Base-by-base conservation (phyloP, 2,797 vertebrate genomes). In the Geotrypetes seraphini region DNA sequence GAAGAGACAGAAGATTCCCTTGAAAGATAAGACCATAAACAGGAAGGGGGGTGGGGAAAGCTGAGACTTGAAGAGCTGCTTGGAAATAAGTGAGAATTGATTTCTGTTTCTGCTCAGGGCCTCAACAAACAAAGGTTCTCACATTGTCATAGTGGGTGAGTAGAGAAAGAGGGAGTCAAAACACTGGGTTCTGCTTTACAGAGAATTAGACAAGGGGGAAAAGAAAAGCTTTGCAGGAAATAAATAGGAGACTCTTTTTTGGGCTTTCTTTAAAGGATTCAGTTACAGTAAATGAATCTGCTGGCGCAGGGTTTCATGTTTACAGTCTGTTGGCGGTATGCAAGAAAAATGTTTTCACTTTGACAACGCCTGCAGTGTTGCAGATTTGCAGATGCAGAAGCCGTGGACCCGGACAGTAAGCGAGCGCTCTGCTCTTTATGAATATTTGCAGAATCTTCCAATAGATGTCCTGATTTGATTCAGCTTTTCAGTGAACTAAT, bases 101-200 rank as follows among this genome's bases (percentile, higher is more conserved):
- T 73, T 52, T 73, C 58, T 73, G 62, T 66, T 75, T 77, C 65
- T 74, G 71, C 75, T 78, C 71, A 75, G n/a, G n/a, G n/a, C n/a
- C 68, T 65, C 64, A 73, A 75, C 69, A 75, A 75, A 69, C 55
- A 68, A 35, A 72, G 66, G 54, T 79, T 58, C 82, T 79, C 81
- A 72, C 75, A 63, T 77, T 53, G 60, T 46, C 46, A 60, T 67
- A 65, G 18, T 47, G 43, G 53, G 68, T 74, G 69, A 57, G 45
- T 66, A 64, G 38, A 68, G 42, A 33, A 57, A 36, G 25, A 54
- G 33, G 39, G 43, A 69, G 43, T 78, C 66, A 67, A 79, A 79
- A 79, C 44, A 53, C 54, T 72, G 63, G n/a, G 61, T 76, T 74
- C 71, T 67, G 73, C 73, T 78, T 81, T 78, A 65, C 74, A 78